phyloP scores from a whole-genome alignment of 92 coral and sea anemone genomes.

The Zoanthus solanderi region DNA sequence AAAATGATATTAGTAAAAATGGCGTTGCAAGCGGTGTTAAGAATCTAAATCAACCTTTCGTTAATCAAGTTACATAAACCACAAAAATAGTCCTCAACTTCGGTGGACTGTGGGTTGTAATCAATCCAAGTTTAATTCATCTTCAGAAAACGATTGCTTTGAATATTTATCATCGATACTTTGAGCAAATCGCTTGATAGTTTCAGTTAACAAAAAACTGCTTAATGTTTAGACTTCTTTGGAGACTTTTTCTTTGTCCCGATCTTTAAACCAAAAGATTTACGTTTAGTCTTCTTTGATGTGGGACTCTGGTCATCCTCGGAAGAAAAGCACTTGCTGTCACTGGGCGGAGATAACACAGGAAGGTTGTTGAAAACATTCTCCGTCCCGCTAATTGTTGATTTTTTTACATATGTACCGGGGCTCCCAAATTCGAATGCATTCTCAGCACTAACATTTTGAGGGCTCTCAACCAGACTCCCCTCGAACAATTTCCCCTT shows the following conservation, averaged over 20 bases:
- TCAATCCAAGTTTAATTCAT: too few relatives aligned
- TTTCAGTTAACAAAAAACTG: not conserved
- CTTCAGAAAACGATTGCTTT: too few relatives aligned
- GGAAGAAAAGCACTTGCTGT: conserved; percentile 15
- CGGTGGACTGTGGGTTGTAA: too few relatives aligned
- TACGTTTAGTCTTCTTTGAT: conserved; percentile 37
- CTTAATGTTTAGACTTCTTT: not conserved
- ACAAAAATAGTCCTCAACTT: too few relatives aligned
- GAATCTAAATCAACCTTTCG: too few relatives aligned
- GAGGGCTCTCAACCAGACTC: conserved; percentile 30
- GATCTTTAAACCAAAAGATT: conserved; percentile 21
- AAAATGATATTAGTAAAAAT: too few relatives aligned
- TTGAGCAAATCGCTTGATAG: not conserved
- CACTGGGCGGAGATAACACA: conserved; percentile 18
- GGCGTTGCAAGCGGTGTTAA: too few relatives aligned
- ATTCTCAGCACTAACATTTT: conserved; percentile 40
- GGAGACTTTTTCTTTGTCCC: conserved; percentile 29
- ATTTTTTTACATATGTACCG: conserved; percentile 36
- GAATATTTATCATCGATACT: too few relatives aligned
- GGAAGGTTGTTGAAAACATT: conserved; percentile 25
- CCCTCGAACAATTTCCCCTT: conserved; percentile 11
- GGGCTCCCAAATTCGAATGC: conserved; percentile 50
- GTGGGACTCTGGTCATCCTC: conserved; percentile 31
- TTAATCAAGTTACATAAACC: too few relatives aligned
- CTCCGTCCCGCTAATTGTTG: conserved; percentile 20